phyloP scores from a whole-genome alignment of 2,113 vertebrate species.

The Pluvialis apricaria region DNA sequence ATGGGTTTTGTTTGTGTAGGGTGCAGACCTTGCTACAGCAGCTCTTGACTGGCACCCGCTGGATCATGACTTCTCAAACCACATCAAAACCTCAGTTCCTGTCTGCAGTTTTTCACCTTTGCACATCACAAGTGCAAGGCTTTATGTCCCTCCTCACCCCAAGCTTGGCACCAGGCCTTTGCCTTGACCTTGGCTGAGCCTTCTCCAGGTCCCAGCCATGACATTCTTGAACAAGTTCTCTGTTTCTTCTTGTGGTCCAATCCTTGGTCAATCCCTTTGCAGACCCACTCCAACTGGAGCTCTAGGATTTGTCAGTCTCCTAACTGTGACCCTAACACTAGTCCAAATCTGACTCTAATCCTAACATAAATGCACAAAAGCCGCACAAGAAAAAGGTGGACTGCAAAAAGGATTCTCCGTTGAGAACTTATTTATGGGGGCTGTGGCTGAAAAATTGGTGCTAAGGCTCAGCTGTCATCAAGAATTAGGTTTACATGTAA shows the following conservation, averaged over 20 bases:
- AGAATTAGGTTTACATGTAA: background rate
- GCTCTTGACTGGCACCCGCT: background rate
- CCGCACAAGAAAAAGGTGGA: background rate
- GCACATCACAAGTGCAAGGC: background rate
- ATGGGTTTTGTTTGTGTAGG: background rate
- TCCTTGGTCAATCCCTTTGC: background rate
- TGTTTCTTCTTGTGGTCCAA: background rate
- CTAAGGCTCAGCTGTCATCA: background rate
- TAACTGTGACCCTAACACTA: background rate
- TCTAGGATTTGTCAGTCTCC: background rate
- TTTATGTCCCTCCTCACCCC: background rate
- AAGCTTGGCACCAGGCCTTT: background rate
- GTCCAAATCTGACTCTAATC: background rate
- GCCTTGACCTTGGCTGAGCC: background rate
- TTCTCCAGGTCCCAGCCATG: background rate
- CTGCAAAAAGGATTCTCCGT: background rate
- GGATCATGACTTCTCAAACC: background rate
- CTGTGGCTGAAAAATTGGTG: background rate
- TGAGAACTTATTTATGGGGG: background rate
- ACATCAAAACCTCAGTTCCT: background rate
- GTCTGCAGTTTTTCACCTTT: background rate
- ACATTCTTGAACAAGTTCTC: background rate
- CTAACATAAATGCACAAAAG: background rate
- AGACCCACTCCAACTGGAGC: background rate
- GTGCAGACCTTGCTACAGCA: background rate